These are phyloP conservation scores for Cynopterus sphinx DNA, from an alignment of 2,797 vertebrate species.

Conservation along the genomic window DNA sequence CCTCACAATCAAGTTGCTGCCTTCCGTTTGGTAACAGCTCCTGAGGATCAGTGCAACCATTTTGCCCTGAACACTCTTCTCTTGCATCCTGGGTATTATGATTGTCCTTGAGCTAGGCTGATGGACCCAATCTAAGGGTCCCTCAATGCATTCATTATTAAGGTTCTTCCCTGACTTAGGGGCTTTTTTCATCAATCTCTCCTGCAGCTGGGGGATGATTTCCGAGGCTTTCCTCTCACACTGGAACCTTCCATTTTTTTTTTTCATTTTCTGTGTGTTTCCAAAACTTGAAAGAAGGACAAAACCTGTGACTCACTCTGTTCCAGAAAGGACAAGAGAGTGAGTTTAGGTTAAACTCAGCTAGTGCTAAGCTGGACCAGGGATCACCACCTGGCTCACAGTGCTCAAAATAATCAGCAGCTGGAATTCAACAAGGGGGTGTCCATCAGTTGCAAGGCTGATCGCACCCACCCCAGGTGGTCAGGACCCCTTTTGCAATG, in stretches of 20 bases:
- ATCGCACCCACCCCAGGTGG: accelerated
- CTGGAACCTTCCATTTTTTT: not conserved
- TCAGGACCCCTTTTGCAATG: too few relatives aligned
- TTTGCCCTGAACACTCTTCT: not conserved
- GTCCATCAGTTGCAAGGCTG: not conserved
- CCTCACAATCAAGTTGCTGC: accelerated
- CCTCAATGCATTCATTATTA: not conserved
- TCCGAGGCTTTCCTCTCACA: not conserved
- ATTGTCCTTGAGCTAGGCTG: not conserved
- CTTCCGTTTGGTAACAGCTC: not conserved
- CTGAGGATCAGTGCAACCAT: accelerated
- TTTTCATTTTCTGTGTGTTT: not conserved
- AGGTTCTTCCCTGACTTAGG: not conserved
- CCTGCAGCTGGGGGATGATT: not conserved
- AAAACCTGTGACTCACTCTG: not conserved
- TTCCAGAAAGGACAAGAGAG: not conserved
- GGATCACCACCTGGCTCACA: not conserved
- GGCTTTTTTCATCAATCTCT: not conserved
- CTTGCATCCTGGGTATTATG: not conserved
- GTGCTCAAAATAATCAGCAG: not conserved
- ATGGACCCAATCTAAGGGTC: not conserved
- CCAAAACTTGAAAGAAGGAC: not conserved
- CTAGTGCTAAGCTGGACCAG: not conserved
- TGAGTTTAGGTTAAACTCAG: not conserved
- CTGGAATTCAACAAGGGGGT: not conserved